Percentiles rank a stretch among this genome's conserved stretches.
Evolutionary conservation across 2,888 invertebrate genomes (phyloP).

Genomic region (Hypena proboscidalis): DNA sequence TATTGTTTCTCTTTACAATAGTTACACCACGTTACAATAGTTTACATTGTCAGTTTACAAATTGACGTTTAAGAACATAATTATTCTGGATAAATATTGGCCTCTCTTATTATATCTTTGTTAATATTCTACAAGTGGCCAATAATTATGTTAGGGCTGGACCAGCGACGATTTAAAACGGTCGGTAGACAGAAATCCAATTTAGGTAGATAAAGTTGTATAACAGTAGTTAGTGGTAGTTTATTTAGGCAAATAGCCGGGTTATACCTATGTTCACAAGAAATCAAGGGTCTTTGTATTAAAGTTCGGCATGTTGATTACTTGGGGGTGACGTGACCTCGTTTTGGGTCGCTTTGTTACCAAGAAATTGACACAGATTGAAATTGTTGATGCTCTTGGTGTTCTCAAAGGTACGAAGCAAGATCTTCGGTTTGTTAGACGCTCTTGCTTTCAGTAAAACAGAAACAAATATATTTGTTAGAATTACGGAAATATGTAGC

Average conservation of each 20-base stretch:
- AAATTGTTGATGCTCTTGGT: neutral
- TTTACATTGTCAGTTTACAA: too few relatives aligned
- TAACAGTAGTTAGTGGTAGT: conserved; percentile 8
- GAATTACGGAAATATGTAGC: too few relatives aligned
- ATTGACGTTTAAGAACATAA: neutral
- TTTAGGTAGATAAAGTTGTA: conserved; percentile 10
- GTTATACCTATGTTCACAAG: conserved; percentile 11
- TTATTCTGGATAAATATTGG: conserved; percentile 26
- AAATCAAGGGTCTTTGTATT: conserved; percentile 3
- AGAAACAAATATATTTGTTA: too few relatives aligned
- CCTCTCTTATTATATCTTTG: conserved; percentile 18
- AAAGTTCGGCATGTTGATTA: conserved; percentile 9
- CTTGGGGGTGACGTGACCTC: neutral
- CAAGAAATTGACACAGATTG: neutral
- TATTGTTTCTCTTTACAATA: too few relatives aligned
- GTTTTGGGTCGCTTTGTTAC: neutral
- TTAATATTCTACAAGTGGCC: conserved; percentile 18
- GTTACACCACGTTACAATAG: too few relatives aligned
- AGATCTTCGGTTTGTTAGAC: too few relatives aligned
- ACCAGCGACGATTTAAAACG: conserved; percentile 11
- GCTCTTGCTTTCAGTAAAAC: too few relatives aligned
- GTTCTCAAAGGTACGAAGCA: too few relatives aligned
- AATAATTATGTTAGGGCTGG: conserved; percentile 15
- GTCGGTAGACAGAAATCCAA: conserved; percentile 19
- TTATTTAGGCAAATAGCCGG: neutral